Evolutionary conservation across 30 jellyfish, hydroid and myxozoan genomes (phyloP).

Genomic region (Catostylus mosaicus): DNA sequence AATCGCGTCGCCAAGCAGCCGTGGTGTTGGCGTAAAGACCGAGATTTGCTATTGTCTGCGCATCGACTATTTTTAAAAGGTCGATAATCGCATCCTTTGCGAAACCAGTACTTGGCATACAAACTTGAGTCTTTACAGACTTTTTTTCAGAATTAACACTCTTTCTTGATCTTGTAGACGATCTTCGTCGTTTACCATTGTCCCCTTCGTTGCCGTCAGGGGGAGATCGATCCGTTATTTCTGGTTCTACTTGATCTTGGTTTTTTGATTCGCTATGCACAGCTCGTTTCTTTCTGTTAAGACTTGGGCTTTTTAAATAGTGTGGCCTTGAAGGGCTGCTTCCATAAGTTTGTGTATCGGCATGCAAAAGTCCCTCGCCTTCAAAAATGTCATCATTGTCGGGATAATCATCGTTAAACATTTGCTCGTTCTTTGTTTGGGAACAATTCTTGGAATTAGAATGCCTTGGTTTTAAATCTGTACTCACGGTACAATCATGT

Average conservation of each 20-base stretch:
- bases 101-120: constrained; percentile 26
- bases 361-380: constrained; percentile 58
- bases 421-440: not conserved
- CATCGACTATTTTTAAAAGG: constrained; percentile 41
- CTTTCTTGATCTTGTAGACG: constrained; percentile 7
- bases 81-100: constrained; percentile 67
- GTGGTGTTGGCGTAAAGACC: constrained; percentile 46
- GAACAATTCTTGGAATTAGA: not conserved
- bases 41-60: constrained; percentile 54
- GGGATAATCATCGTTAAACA: not conserved
- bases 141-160: not conserved
- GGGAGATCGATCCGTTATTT: constrained; percentile 44
- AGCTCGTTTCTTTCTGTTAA: constrained; percentile 20
- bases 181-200: not conserved
- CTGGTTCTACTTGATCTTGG: not conserved
- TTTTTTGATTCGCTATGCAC: not conserved
- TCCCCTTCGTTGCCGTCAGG: constrained; percentile 73
- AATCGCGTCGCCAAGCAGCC: constrained; percentile 39
- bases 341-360: constrained; percentile 27
- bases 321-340: constrained; percentile 51
- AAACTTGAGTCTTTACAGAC: not conserved
- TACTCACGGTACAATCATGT: not conserved
- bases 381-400: constrained; percentile 55
- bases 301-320: constrained; percentile 52
- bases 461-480: not conserved